Evolutionary conservation across 2,888 invertebrate species (phyloP), one percentile per base, ranked within the genome.

Genomic region (Caenorhabditis zanzibari): DNA sequence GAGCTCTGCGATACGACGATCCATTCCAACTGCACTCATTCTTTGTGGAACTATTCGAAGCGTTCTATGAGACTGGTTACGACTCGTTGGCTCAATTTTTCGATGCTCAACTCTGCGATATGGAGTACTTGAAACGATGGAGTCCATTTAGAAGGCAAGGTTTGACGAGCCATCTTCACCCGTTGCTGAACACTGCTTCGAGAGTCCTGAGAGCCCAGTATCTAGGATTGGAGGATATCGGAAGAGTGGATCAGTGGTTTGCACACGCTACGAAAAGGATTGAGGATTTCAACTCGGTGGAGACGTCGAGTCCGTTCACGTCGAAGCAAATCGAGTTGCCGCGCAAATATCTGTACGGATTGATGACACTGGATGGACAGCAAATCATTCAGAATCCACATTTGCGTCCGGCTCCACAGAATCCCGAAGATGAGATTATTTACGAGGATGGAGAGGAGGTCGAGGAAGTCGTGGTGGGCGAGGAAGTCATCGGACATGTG

Each of bases 51-150:
- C n/a, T 84, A 2, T 69, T 81, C 24, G 84, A 84, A 68, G 59
- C 82, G 9, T 32, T 73, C 4, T 72, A 28, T 16, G 82, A 82
- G 41, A 52, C 56, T 38, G 74, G 59, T 2, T 61, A 61, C 16
- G 58, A 72, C 28, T 14, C 19, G 0, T 41, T 81, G 14, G 52
- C 75, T 19, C 61, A 77, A 9, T 81, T 84, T 14, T 41, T 83
- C 28, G 83, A 83, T 22, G 0, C 16, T 9, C 75, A 73, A 26
- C 61, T 84, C 2, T 54, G 58, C 7, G 76, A 81, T 41, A 0
- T 35, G 12, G 59, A 73, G 0, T 75, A 58, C 54, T 68, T 79
- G n/a, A 77, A 82, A 41, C 71, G 87, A 49, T 88, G 88, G 88
- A 73, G 72, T 26, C 88, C 88, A 1, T 3, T 80, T 1, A 54